phyloP scores from a whole-genome alignment of 1,140 invertebrate genomes.

The Aphelenchoides fujianensis region DNA sequence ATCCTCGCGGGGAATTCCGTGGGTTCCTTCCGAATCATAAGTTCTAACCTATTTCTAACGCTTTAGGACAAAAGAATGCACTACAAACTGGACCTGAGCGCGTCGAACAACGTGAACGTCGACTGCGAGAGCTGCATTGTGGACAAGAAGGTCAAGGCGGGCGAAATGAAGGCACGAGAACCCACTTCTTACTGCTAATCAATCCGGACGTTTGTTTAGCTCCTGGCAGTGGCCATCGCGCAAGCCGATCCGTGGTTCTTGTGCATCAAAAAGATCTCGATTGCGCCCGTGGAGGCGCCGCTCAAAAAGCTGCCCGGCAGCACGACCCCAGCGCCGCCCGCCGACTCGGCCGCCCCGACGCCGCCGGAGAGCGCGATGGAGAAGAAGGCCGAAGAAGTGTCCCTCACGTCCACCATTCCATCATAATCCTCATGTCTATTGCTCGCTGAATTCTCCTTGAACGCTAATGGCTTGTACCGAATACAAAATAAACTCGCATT shows the following conservation, averaged over 20 bases:
- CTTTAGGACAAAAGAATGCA: slow-evolving; percentile 32
- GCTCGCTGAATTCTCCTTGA: too few relatives aligned
- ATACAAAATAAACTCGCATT: too few relatives aligned
- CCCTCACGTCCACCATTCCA: too few relatives aligned
- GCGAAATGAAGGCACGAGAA: slow-evolving; percentile 41
- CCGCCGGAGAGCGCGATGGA: too few relatives aligned
- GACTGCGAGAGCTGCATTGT: slow-evolving; percentile 40
- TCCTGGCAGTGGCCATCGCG: slow-evolving; percentile 44
- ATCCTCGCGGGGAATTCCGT: slow-evolving; percentile 39
- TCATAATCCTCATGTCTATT: too few relatives aligned
- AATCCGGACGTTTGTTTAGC: too few relatives aligned
- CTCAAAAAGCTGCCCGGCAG: too few relatives aligned
- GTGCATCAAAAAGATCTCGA: slow-evolving; percentile 35
- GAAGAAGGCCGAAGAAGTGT: too few relatives aligned
- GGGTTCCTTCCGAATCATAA: slow-evolving; percentile 16
- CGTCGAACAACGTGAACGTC: slow-evolving; percentile 50
- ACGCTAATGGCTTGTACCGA: too few relatives aligned
- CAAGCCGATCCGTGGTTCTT: slow-evolving; percentile 47
- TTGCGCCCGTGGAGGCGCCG: not conserved
- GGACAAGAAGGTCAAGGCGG: slow-evolving; percentile 32
- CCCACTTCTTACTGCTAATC: slow-evolving; percentile 13
- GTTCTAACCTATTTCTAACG: slow-evolving; percentile 10
- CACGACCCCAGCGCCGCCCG: too few relatives aligned
- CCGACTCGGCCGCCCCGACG: too few relatives aligned
- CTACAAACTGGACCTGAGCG: slow-evolving; percentile 40